Evolutionary conservation across 2,888 invertebrate species (phyloP).

Genomic region (Pterostichus madidus): DNA sequence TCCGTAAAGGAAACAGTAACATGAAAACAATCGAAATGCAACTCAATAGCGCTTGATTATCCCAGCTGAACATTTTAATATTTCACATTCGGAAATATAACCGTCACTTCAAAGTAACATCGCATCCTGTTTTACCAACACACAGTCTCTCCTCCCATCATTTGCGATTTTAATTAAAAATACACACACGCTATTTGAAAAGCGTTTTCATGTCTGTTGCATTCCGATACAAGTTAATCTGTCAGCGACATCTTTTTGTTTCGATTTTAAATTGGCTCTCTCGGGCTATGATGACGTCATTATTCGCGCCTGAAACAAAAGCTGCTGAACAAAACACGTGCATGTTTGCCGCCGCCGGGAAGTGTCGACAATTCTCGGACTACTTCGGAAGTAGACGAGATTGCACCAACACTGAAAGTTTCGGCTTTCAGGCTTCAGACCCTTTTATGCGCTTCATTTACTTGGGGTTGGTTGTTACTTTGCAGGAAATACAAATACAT

Average conservation of each 20-base stretch:
- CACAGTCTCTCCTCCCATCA: not conserved
- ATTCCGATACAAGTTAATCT: constrained; percentile 53
- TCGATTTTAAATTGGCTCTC: constrained; percentile 58
- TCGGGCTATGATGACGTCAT: constrained; percentile 32
- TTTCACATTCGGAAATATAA: constrained; percentile 46
- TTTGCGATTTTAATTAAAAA: constrained; percentile 56
- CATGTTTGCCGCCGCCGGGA: constrained; percentile 18
- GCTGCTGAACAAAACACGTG: constrained; percentile 33
- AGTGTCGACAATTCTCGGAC: constrained; percentile 5
- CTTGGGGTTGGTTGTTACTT: constrained; percentile 24
- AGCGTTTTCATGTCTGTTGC: constrained; percentile 52
- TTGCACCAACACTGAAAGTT: constrained; percentile 11
- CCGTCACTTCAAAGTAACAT: constrained; percentile 50
- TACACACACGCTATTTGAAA: constrained; percentile 54
- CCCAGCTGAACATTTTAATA: constrained; percentile 38
- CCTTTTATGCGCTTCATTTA: constrained; percentile 33
- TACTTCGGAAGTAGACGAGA: constrained; percentile 23
- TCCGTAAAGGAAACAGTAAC: constrained; percentile 38
- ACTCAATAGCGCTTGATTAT: constrained; percentile 32
- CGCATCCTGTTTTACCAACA: constrained; percentile 15
- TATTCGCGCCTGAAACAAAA: constrained; percentile 37
- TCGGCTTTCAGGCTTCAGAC: constrained; percentile 28
- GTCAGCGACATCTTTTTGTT: constrained; percentile 56
- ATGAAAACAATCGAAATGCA: constrained; percentile 29
- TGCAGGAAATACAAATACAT: constrained; percentile 33